Evolutionary conservation across 35 echinoderm and acorn worm genomes (phyloP), one percentile per base, ranked within the genome.

Genomic region (Nesometra sesokonis): DNA sequence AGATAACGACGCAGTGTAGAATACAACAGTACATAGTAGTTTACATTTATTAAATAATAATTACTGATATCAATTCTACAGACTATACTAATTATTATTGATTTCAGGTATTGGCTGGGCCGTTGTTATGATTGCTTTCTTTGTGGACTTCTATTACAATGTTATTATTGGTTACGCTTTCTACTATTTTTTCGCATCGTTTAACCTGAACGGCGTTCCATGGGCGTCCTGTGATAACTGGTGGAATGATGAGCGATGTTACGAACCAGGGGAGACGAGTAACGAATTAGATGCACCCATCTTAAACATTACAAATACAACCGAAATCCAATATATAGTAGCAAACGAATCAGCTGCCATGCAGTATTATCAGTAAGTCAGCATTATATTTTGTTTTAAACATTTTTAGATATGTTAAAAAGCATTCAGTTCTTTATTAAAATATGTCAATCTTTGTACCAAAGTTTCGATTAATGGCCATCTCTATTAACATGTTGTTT

Each of bases 131-230:
- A 91, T 99, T 27, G 93, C 92, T 30, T 99, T 99, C 82, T 94
- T 89, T 35, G 92, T 99, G 17, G 96, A 99, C 82, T 99, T 93
- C 89, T 99, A 94, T 86, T 99, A 99, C 90, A 99, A 99, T 82
- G 96, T 99, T 33, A 99, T 99, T 79, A 99, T 99, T 77, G 94
- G 92, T 0, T 99, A 91, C 57, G 93, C 96, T 11, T 76, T 94
- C 31, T 94, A 94, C 82, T 94, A 94, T 79, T 93, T 94, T 84
- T 87, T 99, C 47, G 96, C 93, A 0, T 97, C 95, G 17, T 99
- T 99, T 80, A 88, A 87, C 0, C 85, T 80, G 1, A 67, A 67
- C 23, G 85, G 83, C 23, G 35, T 97, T 13, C 94, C 94, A 4
- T 97, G 94, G 94, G 93, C 91, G 57, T 81, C 86, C 32, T 97